phyloP scores from a whole-genome alignment of 2,888 invertebrate species.

The Oasisia sp. region DNA sequence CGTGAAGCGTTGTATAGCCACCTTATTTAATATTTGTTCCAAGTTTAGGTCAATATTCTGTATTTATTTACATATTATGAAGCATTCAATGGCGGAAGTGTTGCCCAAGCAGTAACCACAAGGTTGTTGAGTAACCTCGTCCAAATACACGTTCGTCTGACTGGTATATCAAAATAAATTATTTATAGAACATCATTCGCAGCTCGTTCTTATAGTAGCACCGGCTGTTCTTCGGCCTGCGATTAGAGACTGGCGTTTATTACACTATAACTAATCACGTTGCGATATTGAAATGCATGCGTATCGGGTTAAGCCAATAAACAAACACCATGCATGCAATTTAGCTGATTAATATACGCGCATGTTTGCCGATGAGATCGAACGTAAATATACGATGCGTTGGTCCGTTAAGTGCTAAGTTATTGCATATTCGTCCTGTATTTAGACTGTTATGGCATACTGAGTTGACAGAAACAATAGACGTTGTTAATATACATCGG shows the following conservation, averaged over 20 bases:
- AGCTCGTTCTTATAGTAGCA: background rate
- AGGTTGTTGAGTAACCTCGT: too few species aligned
- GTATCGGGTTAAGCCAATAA: background rate
- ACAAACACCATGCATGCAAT: background rate
- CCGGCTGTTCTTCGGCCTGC: background rate
- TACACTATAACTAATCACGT: background rate
- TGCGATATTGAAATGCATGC: background rate
- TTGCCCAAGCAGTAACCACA: too few species aligned
- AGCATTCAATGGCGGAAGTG: too few species aligned
- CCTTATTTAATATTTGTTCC: too few species aligned
- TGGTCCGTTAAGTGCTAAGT: background rate
- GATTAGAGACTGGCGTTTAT: background rate
- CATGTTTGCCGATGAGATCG: background rate
- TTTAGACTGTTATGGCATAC: background rate
- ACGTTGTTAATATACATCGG: background rate
- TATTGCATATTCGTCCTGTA: background rate
- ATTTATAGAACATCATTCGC: slow-evolving; percentile 1
- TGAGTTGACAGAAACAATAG: background rate
- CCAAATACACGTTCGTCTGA: background rate
- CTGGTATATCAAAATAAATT: background rate
- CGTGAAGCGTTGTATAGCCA: too few species aligned
- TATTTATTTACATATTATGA: too few species aligned
- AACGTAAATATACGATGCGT: background rate
- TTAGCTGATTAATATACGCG: slow-evolving; percentile 10
- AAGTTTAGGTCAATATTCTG: too few species aligned